These are phyloP conservation scores for Kryphioiulus occultus DNA, from an alignment of 2,888 invertebrate genomes.

Conservation along the genomic window DNA sequence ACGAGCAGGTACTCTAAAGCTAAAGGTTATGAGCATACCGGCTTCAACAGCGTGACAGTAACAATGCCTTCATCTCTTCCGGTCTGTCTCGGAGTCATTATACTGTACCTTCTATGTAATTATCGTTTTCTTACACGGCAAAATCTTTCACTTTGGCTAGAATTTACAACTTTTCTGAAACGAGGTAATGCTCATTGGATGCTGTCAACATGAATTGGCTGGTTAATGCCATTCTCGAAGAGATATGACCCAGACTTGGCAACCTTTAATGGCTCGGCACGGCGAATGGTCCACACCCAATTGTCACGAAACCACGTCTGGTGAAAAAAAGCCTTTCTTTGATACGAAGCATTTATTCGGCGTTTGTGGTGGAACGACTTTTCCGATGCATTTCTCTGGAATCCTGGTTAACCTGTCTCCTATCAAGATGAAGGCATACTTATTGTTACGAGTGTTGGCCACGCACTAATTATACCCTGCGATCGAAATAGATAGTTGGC, in stretches of 20 bases:
- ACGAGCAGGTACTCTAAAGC: neutral
- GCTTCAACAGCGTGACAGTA: neutral
- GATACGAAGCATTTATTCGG: neutral
- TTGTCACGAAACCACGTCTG: neutral
- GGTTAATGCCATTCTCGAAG: neutral
- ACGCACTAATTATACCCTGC: neutral
- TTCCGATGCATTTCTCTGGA: neutral
- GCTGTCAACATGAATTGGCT: neutral
- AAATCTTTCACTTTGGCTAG: neutral
- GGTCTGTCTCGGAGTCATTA: neutral
- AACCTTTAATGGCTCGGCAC: neutral
- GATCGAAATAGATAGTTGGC: constrained; percentile 2
- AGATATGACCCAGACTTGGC: neutral
- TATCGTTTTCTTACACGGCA: neutral
- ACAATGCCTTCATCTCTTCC: neutral
- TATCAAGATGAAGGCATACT: neutral
- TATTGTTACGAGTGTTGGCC: neutral
- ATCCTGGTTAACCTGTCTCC: constrained; percentile 4
- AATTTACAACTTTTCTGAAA: neutral
- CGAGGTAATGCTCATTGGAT: neutral
- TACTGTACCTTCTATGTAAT: neutral
- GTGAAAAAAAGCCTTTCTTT: neutral
- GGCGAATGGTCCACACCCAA: constrained; percentile 3
- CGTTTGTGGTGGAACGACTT: neutral
- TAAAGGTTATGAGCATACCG: neutral